phyloP scores from a whole-genome alignment of 2,888 invertebrate genomes.

The Tuberolachnus salignus region DNA sequence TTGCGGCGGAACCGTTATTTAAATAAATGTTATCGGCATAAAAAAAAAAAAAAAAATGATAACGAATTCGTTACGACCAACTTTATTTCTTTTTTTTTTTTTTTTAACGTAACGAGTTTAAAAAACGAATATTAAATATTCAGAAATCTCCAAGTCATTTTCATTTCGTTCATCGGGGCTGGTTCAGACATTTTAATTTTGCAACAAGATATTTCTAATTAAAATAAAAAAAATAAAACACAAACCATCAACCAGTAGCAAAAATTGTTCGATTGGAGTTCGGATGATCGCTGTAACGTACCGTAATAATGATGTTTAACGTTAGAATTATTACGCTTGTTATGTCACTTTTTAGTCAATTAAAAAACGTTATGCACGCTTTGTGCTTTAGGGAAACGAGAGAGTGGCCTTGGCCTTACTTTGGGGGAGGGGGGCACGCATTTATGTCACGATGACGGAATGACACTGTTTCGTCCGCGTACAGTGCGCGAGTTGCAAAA shows the following conservation, averaged over 20 bases:
- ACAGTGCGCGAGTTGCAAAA: conserved; percentile 42
- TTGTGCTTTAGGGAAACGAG: conserved; percentile 40
- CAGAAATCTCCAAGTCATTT: too few relatives aligned
- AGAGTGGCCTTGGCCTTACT: conserved; percentile 51
- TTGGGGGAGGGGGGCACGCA: not conserved
- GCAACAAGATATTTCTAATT: not conserved
- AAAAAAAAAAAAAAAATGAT: too few relatives aligned
- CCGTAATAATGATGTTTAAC: not conserved
- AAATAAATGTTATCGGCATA: too few relatives aligned
- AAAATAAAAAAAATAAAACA: not conserved
- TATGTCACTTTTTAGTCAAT: conserved; percentile 28
- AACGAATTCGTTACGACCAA: too few relatives aligned
- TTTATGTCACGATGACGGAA: conserved; percentile 20
- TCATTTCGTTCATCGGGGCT: too few relatives aligned
- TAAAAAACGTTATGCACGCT: conserved; percentile 15
- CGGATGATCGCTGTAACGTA: not conserved
- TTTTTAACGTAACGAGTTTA: too few relatives aligned
- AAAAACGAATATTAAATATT: too few relatives aligned
- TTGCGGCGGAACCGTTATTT: too few relatives aligned
- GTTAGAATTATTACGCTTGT: not conserved
- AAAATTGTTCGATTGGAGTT: not conserved
- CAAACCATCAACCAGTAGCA: not conserved
- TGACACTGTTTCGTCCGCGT: conserved; percentile 28
- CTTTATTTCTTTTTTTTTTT: too few relatives aligned
- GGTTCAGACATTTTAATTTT: too few relatives aligned